These are phyloP conservation scores for Sylvia atricapilla DNA, from an alignment of 2,113 vertebrate species.

Conservation along the genomic window DNA sequence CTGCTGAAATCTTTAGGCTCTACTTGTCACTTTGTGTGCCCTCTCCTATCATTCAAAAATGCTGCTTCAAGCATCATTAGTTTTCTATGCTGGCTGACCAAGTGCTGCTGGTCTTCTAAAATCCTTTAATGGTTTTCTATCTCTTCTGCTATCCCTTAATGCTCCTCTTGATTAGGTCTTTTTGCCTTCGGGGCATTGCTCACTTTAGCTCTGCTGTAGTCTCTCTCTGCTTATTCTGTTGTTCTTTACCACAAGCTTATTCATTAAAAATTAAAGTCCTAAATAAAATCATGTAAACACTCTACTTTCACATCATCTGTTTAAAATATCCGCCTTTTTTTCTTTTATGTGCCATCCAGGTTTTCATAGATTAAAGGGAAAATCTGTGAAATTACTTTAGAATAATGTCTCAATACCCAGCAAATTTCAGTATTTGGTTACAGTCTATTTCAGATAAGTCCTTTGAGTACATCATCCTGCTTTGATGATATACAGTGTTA, in stretches of 20 bases:
- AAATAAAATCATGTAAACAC: background rate
- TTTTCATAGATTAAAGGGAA: background rate
- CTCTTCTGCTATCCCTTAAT: background rate
- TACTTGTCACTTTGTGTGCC: background rate
- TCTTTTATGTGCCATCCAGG: background rate
- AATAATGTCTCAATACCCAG: background rate
- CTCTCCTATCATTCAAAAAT: background rate
- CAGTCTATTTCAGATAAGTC: background rate
- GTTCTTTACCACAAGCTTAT: background rate
- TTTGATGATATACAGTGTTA: background rate
- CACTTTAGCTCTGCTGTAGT: background rate
- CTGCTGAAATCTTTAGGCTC: background rate
- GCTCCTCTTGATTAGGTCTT: background rate
- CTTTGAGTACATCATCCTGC: background rate
- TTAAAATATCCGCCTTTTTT: background rate
- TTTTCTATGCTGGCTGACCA: background rate
- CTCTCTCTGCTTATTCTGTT: background rate
- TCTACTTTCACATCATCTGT: background rate
- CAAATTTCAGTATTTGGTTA: background rate
- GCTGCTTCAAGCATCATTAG: background rate
- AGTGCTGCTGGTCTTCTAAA: background rate
- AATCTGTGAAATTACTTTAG: background rate
- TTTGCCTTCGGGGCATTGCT: background rate
- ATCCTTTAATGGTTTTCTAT: background rate
- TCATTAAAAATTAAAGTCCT: background rate